Base-by-base conservation (phyloP, 2,888 invertebrate species). In the Caprella mutica region DNA sequence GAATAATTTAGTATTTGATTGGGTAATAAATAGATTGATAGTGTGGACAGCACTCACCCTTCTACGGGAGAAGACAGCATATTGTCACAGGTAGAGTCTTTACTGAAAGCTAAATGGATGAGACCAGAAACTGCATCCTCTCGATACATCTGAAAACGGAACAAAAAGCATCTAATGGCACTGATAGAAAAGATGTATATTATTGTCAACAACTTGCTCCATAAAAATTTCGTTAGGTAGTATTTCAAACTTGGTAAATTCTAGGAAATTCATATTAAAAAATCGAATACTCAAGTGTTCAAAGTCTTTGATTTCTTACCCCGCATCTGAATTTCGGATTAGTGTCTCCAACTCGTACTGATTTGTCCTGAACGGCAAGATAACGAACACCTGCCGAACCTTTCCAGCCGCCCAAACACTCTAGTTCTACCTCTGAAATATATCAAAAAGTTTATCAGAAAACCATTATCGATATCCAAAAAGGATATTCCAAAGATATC, bases 351-450 rank as follows among this genome's bases (percentile, higher is more conserved):
- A 40, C 56, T 19, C 29, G 48, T 3, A 55, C 73, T 59, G 75
- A 70, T 35, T 75, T 77, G 67, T 80, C 79, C 56, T 76, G 71
- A 58, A 81, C 73, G 8, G 80, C 78, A 57, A 82, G 69, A 69
- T 77, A 81, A 30, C 75, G 74, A 66, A 80, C 76, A 23, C 77
- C 76, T 61, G 76, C 74, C 5, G 74, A 71, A 12, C 78, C 78
- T 58, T 75, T 73, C 82, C 82, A 82, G 67, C 78, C 77, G 26
- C 80, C 82, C 65, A 82, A 70, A 69, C 82, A 82, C 66, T 80
- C 77, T 67, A 48, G 48, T 21, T 27, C 30, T 30, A 48, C 19
- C 30, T 48, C 48, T 48, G 48, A 17, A 5, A n/a, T n/a, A n/a
- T n/a, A n/a, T n/a, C n/a, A n/a, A n/a, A n/a, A n/a, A n/a, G n/a